Base-by-base conservation (phyloP, 2,797 vertebrate species). In the Clarias fuscus region DNA sequence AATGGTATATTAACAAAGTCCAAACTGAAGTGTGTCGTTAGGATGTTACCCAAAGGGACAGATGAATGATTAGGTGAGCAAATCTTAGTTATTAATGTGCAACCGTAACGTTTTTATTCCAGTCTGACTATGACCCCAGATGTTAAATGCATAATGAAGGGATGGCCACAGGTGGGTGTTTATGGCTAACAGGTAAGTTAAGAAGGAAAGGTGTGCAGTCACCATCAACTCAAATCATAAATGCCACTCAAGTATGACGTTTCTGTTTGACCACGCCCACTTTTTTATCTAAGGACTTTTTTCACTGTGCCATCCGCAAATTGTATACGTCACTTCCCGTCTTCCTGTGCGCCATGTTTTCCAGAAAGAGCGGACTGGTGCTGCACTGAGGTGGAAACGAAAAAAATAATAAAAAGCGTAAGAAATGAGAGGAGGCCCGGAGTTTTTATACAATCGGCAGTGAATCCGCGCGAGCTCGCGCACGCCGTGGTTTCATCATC, bases 271-370 rank as follows among this genome's bases (percentile, higher is more conserved):
- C 40, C 82, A 87, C 70, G 86, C 88, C 89, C 88, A 86, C 89
- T 8, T 8, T 43, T 78, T 87, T 65, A 90, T 91, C 91, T 90
- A 89, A 82, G 48, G 72, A 82, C 61, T 64, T 84, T 72, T 71
- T 84, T 87, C 86, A 87, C 85, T 81, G 78, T 88, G 48, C 82
- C 85, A 75, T 84, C 88, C 89, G 88, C 76, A 89, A 90, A 91
- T 89, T 59, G 84, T n/a, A 4, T 43, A 91, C 91, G 91, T 92
- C 92, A 92, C 89, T 91, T 92, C 92, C 92, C 48, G 79, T 91
- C 90, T 93, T 93, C 92, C 91, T 91, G 89, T 90, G 82, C 91
- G 92, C 92, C 92, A 93, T 93, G 90, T 93, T 93, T 87, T 88
- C 80, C 88, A 89, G 84, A 43, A 86, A 85, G 85, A 90, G 87